Evolutionary conservation across 1,140 invertebrate species (phyloP).

Genomic region (Penaeus chinensis): DNA sequence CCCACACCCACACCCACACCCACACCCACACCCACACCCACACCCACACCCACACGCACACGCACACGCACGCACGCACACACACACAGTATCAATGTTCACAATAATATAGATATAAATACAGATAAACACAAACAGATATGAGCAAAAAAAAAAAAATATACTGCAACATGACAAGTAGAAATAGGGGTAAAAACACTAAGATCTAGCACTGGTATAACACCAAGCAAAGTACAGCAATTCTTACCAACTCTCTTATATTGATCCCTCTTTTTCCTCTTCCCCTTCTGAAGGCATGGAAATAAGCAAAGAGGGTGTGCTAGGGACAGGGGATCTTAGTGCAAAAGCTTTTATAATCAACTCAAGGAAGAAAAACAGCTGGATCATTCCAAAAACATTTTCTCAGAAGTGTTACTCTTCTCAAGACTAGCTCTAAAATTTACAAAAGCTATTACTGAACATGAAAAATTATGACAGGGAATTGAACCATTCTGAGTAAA

Average conservation of each 20-base stretch:
- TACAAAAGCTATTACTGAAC: too few species aligned
- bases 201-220: slow-evolving; percentile 40
- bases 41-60: background rate
- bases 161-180: slow-evolving; percentile 2
- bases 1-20: too few species aligned
- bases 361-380: too few species aligned
- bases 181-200: slow-evolving; percentile 45
- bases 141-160: slow-evolving; percentile 24
- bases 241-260: slow-evolving; percentile 87
- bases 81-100: slow-evolving; percentile 15
- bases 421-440: too few species aligned
- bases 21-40: too few species aligned
- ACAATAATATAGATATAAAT: slow-evolving; percentile 30
- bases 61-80: background rate
- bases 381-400: slow-evolving; percentile 1
- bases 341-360: slow-evolving; percentile 17
- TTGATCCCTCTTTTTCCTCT: slow-evolving; percentile 74
- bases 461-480: too few species aligned
- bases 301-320: slow-evolving; percentile 66
- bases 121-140: slow-evolving; percentile 19
- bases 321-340: slow-evolving; percentile 49
- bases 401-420: too few species aligned
- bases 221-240: slow-evolving; percentile 36
- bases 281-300: slow-evolving; percentile 67
- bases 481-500: too few species aligned